Conservation (phyloP, 2,113 vertebrate species). For the Cryptotis parvus region DNA sequence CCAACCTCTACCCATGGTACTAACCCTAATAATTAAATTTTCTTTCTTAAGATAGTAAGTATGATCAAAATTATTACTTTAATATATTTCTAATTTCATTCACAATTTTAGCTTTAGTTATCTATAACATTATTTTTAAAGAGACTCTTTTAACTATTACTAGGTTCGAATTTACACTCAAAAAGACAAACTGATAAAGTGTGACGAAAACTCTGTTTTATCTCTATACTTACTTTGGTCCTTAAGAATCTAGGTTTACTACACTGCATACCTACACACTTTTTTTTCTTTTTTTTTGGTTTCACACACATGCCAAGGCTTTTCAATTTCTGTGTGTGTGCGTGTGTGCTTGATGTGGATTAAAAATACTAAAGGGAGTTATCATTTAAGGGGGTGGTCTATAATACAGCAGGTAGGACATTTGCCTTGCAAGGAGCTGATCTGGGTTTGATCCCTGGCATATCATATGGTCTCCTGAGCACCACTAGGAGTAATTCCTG, state of each 20-base stretch:
- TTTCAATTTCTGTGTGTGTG: too few relatives aligned
- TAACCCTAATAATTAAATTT: neutral
- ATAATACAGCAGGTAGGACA: too few relatives aligned
- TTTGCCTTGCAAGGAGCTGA: too few relatives aligned
- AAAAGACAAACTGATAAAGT: too few relatives aligned
- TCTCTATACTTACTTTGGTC: neutral
- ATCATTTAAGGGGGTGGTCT: neutral
- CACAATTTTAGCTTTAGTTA: neutral
- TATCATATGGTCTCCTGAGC: too few relatives aligned
- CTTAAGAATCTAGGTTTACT: neutral
- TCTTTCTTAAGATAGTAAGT: neutral
- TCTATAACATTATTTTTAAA: conserved; percentile 27
- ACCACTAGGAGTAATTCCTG: too few relatives aligned
- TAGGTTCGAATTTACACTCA: neutral
- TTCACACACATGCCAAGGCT: too few relatives aligned
- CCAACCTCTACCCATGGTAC: too few relatives aligned
- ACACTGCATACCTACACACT: neutral
- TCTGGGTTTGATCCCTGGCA: too few relatives aligned
- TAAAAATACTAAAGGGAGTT: neutral
- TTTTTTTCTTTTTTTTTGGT: neutral
- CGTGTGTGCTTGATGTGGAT: neutral
- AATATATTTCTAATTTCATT: neutral
- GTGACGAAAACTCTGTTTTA: neutral
- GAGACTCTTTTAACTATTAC: neutral
- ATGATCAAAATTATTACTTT: neutral